phyloP scores from a whole-genome alignment of 35 echinoderm and acorn worm species.

The Ophioderma brevispina region DNA sequence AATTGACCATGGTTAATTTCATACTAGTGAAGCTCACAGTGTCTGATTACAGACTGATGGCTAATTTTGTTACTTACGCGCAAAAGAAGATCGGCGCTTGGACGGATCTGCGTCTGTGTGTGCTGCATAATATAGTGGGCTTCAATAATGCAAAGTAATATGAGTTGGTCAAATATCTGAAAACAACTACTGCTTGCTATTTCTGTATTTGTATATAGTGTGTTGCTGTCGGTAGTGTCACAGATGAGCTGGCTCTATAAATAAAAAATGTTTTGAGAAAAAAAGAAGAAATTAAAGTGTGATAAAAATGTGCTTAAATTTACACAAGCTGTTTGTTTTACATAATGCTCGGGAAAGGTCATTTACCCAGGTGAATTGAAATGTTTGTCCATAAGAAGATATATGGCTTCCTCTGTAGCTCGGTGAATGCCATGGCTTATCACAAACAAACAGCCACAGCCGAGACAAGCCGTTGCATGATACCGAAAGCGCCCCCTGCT shows the following conservation, averaged over 20 bases:
- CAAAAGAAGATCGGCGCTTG: not conserved
- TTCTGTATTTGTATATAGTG: not conserved
- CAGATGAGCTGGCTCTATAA: not conserved
- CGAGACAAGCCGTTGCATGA: too few species aligned
- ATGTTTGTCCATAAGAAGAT: not conserved
- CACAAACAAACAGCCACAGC: too few species aligned
- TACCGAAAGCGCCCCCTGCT: not conserved
- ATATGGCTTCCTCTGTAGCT: not conserved
- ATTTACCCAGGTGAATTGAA: not conserved
- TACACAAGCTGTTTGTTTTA: not conserved
- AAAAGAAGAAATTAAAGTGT: not conserved
- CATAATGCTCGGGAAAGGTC: not conserved
- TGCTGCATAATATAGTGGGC: not conserved
- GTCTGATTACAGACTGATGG: not conserved
- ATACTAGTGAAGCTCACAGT: not conserved
- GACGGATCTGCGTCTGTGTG: not conserved
- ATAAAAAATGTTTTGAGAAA: not conserved
- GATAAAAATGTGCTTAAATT: not conserved
- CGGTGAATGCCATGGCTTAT: too few species aligned
- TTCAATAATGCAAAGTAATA: conserved; percentile 5
- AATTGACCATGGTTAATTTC: conserved; percentile 6
- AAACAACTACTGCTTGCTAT: not conserved
- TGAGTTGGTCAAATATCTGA: not conserved
- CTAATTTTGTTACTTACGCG: not conserved
- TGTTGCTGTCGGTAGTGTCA: not conserved